Conservation (phyloP, 2,888 invertebrate species). For the Pilophorus perplexus region DNA sequence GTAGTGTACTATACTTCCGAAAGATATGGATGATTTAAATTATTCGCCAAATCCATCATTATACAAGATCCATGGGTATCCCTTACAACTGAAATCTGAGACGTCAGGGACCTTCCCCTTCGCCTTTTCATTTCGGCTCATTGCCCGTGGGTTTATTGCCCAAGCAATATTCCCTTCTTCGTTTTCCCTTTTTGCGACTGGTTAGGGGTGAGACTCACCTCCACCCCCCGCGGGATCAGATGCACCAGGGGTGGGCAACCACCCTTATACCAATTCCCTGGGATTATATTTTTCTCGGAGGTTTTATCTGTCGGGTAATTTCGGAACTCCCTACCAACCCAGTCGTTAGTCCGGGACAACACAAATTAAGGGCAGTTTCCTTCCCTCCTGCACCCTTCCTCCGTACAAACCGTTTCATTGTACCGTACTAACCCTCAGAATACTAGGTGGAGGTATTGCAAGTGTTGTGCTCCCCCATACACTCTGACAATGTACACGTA, state of each 20-base stretch:
- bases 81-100: constrained; percentile 37
- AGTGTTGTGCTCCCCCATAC: too few relatives aligned
- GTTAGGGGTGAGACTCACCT: neutral
- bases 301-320: constrained; percentile 43
- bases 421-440: too few relatives aligned
- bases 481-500: too few relatives aligned
- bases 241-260: too few relatives aligned
- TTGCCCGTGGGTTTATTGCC: constrained; percentile 43
- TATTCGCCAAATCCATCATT: too few relatives aligned
- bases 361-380: constrained; percentile 40
- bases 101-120: constrained; percentile 14
- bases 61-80: too few relatives aligned
- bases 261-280: constrained; percentile 12
- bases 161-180: constrained; percentile 38
- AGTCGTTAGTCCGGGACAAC: constrained; percentile 36
- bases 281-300: constrained; percentile 41
- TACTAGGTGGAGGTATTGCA: too few relatives aligned
- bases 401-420: too few relatives aligned
- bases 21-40: too few relatives aligned
- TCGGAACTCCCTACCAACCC: constrained; percentile 2
- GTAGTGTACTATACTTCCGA: too few relatives aligned
- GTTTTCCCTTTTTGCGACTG: neutral
- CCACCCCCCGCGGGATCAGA: too few relatives aligned
- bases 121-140: constrained; percentile 42
- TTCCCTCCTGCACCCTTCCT: too few relatives aligned